Evolutionary conservation across 2,797 vertebrate species (phyloP).

Genomic region (Adrianichthys oophorus): DNA sequence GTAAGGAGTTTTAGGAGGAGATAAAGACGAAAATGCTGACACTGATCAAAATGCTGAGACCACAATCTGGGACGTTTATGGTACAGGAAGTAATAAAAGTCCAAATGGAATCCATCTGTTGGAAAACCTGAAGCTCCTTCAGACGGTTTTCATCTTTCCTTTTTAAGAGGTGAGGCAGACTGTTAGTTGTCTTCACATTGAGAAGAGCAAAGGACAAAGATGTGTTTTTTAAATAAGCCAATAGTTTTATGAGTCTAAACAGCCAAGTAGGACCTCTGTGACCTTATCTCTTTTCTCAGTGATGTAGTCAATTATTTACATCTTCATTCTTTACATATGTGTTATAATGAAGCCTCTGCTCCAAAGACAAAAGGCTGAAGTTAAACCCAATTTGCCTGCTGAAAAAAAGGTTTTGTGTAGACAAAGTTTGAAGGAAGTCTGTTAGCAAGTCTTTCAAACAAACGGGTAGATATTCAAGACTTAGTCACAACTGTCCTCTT

Average conservation of each 20-base stretch:
- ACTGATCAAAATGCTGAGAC: conserved; percentile 61
- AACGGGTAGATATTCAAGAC: too few species aligned
- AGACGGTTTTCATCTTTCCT: conserved; percentile 35
- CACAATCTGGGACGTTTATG: conserved; percentile 70
- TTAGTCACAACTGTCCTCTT: too few species aligned
- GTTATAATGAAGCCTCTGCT: not conserved
- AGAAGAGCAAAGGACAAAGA: conserved; percentile 25
- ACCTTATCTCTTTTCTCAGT: conserved; percentile 9
- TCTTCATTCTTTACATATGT: conserved; percentile 22
- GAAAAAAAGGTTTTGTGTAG: too few species aligned
- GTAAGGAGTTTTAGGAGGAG: conserved; percentile 53
- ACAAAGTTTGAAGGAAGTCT: too few species aligned
- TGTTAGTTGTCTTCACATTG: conserved; percentile 11
- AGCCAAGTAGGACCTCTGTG: conserved; percentile 7
- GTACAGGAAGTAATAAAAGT: conserved; percentile 79
- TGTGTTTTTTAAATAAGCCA: conserved; percentile 14
- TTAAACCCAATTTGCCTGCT: too few species aligned
- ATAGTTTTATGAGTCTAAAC: conserved; percentile 23
- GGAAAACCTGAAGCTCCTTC: conserved; percentile 55
- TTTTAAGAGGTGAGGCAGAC: too few species aligned
- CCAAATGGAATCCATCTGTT: conserved; percentile 77
- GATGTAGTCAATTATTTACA: conserved; percentile 11
- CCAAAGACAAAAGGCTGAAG: too few species aligned
- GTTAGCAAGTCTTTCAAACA: too few species aligned
- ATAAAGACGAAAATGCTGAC: conserved; percentile 68